Evolutionary conservation across 2,888 invertebrate species (phyloP).

Genomic region (Aleiodes testaceus): DNA sequence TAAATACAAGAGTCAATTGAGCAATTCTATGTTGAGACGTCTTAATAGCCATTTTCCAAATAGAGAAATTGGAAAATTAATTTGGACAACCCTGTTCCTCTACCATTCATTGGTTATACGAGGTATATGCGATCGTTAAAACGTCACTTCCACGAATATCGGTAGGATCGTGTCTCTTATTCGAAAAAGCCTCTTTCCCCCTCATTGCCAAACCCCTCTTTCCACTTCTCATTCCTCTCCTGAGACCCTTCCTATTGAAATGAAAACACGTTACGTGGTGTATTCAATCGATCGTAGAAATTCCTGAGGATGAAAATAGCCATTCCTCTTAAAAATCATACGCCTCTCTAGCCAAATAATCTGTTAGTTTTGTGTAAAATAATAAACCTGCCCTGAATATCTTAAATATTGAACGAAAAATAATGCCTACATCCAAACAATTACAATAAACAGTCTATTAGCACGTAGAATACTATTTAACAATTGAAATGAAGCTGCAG

Average conservation of each 20-base stretch:
- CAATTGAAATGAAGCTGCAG: neutral
- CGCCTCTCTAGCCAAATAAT: neutral
- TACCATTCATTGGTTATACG: constrained; percentile 36
- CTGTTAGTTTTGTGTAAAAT: too few species aligned
- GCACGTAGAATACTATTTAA: too few species aligned
- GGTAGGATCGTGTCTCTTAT: constrained; percentile 47
- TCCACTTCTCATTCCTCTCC: constrained; percentile 3
- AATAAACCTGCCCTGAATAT: too few species aligned
- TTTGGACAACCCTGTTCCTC: constrained; percentile 29
- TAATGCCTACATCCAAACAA: too few species aligned
- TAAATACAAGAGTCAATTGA: neutral
- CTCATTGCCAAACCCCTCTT: neutral
- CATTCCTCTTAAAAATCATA: neutral
- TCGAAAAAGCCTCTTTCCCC: constrained; percentile 34
- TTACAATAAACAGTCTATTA: too few species aligned
- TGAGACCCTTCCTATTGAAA: constrained; percentile 20
- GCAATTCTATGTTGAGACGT: neutral
- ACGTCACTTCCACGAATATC: constrained; percentile 63
- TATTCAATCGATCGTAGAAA: constrained; percentile 39
- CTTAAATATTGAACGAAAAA: too few species aligned
- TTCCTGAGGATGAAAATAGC: constrained; percentile 36
- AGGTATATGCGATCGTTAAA: constrained; percentile 58
- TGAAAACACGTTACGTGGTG: constrained; percentile 17
- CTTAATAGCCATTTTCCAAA: constrained; percentile 6
- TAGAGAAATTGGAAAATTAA: constrained; percentile 43